phyloP scores from a whole-genome alignment of 1,140 invertebrate species.

The Onthophagus taurus region DNA sequence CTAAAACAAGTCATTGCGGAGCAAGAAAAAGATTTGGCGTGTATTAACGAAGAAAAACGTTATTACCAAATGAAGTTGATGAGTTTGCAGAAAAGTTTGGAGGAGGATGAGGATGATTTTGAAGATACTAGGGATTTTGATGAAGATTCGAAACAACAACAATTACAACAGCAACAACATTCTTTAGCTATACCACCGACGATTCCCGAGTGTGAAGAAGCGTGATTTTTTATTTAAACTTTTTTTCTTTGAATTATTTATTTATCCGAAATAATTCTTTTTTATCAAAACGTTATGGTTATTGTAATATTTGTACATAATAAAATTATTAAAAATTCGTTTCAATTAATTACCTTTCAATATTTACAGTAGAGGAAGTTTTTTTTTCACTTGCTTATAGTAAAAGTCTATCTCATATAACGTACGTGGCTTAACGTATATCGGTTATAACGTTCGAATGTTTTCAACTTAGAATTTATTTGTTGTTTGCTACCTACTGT shows the following conservation, averaged over 20 bases:
- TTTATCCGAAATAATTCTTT: too few species aligned
- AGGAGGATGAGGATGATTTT: slow-evolving; percentile 29
- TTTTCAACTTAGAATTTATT: too few species aligned
- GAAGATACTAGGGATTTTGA: slow-evolving; percentile 21
- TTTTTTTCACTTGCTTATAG: too few species aligned
- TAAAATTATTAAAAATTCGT: too few species aligned
- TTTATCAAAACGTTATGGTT: too few species aligned
- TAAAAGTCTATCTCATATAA: too few species aligned
- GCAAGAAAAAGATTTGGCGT: slow-evolving; percentile 45
- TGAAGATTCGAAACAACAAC: slow-evolving; percentile 1
- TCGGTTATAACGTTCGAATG: too few species aligned
- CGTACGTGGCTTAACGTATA: too few species aligned
- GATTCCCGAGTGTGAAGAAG: slow-evolving; percentile 33
- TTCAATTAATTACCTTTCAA: too few species aligned
- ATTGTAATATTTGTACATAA: too few species aligned
- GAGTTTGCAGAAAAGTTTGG: slow-evolving; percentile 24
- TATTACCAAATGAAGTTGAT: slow-evolving; percentile 36
- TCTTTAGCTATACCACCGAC: slow-evolving; percentile 30
- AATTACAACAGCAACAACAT: slow-evolving; percentile 5
- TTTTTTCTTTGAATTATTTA: slow-evolving; percentile 3
- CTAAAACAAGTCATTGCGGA: slow-evolving; percentile 43
- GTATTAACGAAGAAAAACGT: slow-evolving; percentile 43
- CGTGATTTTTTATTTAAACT: slow-evolving; percentile 15
- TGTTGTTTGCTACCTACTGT: too few species aligned
- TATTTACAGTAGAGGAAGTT: too few species aligned